These are phyloP conservation scores for Seriola aureovittata DNA, from an alignment of 2,113 vertebrate genomes.

Conservation along the genomic window DNA sequence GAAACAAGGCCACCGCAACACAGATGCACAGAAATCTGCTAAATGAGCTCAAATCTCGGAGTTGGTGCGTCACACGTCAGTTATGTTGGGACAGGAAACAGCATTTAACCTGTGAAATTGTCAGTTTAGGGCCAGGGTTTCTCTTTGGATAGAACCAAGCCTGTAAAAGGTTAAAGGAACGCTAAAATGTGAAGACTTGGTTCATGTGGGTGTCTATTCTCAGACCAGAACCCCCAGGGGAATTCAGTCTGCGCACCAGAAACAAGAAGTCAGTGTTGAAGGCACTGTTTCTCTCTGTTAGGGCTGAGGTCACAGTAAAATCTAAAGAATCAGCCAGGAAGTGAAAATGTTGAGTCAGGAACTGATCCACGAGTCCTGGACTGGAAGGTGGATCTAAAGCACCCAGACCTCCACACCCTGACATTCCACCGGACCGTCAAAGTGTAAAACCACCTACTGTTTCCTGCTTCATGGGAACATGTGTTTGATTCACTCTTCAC, in stretches of 20 bases:
- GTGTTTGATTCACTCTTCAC: slow-evolving; percentile 15
- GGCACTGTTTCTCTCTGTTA: background rate
- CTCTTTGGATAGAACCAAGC: background rate
- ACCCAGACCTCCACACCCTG: background rate
- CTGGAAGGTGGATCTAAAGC: background rate
- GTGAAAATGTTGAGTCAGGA: slow-evolving; percentile 1
- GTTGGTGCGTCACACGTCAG: background rate
- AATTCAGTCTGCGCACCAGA: background rate
- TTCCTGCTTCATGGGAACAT: background rate
- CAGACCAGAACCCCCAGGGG: background rate
- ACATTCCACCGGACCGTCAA: background rate
- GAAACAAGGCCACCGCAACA: slow-evolving; percentile 41
- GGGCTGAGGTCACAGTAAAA: background rate
- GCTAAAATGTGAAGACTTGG: slow-evolving; percentile 2
- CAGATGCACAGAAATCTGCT: slow-evolving; percentile 17
- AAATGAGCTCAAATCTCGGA: background rate
- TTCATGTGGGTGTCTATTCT: slow-evolving; percentile 23
- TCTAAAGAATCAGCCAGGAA: background rate
- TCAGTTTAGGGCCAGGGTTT: background rate
- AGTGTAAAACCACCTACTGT: background rate
- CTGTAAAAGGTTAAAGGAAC: background rate
- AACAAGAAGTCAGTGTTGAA: background rate
- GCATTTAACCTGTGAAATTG: background rate
- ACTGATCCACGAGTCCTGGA: background rate
- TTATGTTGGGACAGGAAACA: background rate